A percentile compares a stretch with the other conserved stretches of the same genome.
Conservation (phyloP, 1,140 invertebrate species). For the Caenorhabditis latens region DNA sequence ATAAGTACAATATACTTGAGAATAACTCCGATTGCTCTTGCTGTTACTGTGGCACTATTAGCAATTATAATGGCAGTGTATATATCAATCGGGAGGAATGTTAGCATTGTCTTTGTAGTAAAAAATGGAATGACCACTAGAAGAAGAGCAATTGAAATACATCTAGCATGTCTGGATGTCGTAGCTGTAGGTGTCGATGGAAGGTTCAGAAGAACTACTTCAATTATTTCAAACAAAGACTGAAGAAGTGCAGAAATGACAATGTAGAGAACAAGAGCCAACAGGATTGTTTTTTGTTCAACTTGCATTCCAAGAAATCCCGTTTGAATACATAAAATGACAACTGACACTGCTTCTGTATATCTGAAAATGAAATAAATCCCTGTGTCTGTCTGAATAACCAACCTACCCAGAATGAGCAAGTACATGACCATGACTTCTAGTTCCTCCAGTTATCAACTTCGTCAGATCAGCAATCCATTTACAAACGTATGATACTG, state of each 20-base stretch:
- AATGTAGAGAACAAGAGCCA: conserved; percentile 80
- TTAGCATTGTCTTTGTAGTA: conserved; percentile 86
- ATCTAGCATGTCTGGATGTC: conserved; percentile 85
- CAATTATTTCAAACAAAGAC: conserved; percentile 81
- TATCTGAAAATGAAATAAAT: conserved; percentile 68
- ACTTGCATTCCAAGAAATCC: conserved; percentile 80
- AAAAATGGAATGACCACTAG: conserved; percentile 87
- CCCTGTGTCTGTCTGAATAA: too few species aligned
- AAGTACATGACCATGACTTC: conserved; percentile 78
- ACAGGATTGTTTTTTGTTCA: conserved; percentile 80
- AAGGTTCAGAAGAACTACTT: conserved; percentile 80
- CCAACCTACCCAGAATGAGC: conserved; percentile 78
- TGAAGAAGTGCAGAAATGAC: conserved; percentile 81
- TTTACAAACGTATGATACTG: conserved; percentile 80
- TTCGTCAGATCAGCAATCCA: conserved; percentile 79
- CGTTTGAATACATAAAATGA: conserved; percentile 81
- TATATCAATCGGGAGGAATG: conserved; percentile 89
- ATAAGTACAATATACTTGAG: conserved; percentile 36
- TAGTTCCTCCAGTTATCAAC: conserved; percentile 79
- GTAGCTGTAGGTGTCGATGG: conserved; percentile 87
- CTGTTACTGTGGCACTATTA: conserved; percentile 11
- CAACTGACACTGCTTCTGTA: conserved; percentile 81
- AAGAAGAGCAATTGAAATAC: conserved; percentile 86
- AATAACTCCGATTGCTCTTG: conserved; percentile 24
- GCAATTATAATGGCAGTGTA: conserved; percentile 75